Percentiles rank a stretch among this genome's conserved stretches.
phyloP scores from a whole-genome alignment of 2,797 vertebrate genomes.

The Dryobates pubescens region DNA sequence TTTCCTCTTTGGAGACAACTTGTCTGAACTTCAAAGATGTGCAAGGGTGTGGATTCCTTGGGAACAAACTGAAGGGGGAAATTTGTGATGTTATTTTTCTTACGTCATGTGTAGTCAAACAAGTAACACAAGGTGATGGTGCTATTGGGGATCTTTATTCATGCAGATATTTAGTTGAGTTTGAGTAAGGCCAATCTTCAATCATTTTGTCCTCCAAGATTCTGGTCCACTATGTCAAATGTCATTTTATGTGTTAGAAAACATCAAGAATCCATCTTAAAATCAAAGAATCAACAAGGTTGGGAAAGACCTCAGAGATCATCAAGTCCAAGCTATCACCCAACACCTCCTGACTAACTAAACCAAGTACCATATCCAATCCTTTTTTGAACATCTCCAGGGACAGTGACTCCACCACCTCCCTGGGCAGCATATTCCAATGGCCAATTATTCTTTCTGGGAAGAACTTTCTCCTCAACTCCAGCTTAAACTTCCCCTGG shows the following conservation, averaged over 20 bases:
- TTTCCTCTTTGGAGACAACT: background rate
- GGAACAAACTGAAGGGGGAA: background rate
- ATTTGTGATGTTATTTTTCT: slow-evolving; percentile 17
- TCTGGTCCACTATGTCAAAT: slow-evolving; percentile 44
- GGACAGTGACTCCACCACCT: no score
- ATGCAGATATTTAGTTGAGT: slow-evolving; percentile 14
- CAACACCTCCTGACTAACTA: no score
- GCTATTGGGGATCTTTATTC: background rate
- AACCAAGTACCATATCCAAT: no score
- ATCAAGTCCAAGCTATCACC: no score
- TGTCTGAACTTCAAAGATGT: background rate
- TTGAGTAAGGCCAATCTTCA: slow-evolving; percentile 28
- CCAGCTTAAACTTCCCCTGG: no score
- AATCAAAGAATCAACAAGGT: background rate
- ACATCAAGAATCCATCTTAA: slow-evolving; percentile 14
- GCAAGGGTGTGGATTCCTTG: background rate
- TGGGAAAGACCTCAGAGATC: no score
- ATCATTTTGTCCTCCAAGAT: slow-evolving; percentile 36
- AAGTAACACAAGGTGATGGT: background rate
- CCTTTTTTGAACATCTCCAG: no score
- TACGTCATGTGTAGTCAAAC: background rate
- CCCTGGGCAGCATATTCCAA: no score
- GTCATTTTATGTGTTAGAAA: slow-evolving; percentile 20
- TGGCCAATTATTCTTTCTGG: no score
- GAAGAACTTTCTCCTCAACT: no score